phyloP scores from a whole-genome alignment of 2,113 vertebrate species.

The Nibea coibor region DNA sequence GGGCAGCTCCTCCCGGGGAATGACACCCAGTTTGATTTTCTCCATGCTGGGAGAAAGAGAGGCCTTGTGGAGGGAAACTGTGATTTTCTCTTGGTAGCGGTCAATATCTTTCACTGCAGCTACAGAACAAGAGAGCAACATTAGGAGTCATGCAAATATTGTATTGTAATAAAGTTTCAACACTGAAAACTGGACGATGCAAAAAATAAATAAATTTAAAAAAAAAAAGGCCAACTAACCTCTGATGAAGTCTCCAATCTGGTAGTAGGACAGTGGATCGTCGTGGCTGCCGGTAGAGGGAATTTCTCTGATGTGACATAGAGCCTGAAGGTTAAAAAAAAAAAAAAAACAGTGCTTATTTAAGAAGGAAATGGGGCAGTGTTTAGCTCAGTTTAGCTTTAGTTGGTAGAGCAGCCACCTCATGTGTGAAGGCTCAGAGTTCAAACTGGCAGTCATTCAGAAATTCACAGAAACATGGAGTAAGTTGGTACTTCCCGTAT shows the following conservation, averaged over 20 bases:
- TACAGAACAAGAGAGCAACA: slow-evolving; percentile 53
- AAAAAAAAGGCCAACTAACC: slow-evolving; percentile 74
- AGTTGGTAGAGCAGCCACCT: too few relatives aligned
- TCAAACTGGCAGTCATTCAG: too few relatives aligned
- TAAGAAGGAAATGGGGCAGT: too few relatives aligned
- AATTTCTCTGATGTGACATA: slow-evolving; percentile 95
- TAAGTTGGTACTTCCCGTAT: neutral
- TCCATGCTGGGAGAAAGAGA: slow-evolving; percentile 86
- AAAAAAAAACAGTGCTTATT: slow-evolving; percentile 15
- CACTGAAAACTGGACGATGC: neutral
- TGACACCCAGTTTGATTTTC: slow-evolving; percentile 91
- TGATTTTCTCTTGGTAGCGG: slow-evolving; percentile 95
- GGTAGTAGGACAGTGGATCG: slow-evolving; percentile 96
- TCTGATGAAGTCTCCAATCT: slow-evolving; percentile 93
- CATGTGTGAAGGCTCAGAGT: too few relatives aligned
- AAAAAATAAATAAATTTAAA: too few relatives aligned
- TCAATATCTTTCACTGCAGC: slow-evolving; percentile 96
- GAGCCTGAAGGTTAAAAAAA: slow-evolving; percentile 82
- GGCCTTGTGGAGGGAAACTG: slow-evolving; percentile 88
- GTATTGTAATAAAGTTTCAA: too few relatives aligned
- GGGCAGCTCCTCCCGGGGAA: slow-evolving; percentile 92
- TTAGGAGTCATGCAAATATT: too few relatives aligned
- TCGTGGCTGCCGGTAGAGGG: slow-evolving; percentile 95
- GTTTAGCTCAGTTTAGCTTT: too few relatives aligned
- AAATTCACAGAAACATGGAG: neutral